Evolutionary conservation across 2,797 vertebrate genomes (phyloP), one percentile per base, ranked within the genome.

Genomic region (Lophius americanus): DNA sequence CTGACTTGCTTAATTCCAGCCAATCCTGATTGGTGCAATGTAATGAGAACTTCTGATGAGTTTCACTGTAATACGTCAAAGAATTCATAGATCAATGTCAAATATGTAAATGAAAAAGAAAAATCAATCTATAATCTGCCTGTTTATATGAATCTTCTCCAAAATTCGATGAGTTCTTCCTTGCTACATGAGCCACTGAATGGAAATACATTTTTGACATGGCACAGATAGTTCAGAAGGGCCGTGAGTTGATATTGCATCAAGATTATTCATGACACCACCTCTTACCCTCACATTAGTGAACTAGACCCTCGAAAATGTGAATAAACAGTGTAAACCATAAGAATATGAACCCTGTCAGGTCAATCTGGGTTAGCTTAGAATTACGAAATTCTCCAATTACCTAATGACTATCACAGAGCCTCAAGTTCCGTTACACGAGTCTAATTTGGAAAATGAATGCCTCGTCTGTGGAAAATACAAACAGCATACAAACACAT

Each of bases 191-290:
- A 23, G 23, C 23, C 23, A 23, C 23, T 23, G 23, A 23, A 23
- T 23, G 23, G 23, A 23, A 23, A 23, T 23, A 23, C 23, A 49
- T 54, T 32, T 64, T 49, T 39, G n/a, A 68, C n/a, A 35, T 33
- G 9, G 6, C 53, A 13, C 35, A 62, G 37, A 46, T 44, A 63
- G 68, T 69, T 38, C 72, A 33, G 32, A 41, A 64, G 33, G 5
- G 51, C 33, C 63, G 57, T 66, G 14, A 64, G 11, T 60, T 48
- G 66, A 65, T 51, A 14, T 2, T 49, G 44, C 54, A 70, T 70
- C 68, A 79, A 60, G 66, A 66, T 44, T 55, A 32, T 46, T 64
- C 54, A 41, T 58, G 47, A n/a, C 13, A 9, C 41, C 57, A 65
- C 60, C 63, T 43, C 59, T 23, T 12, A 57, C n/a, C 36, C 51